Conservation (phyloP, 2,888 invertebrate species). For the Eubasilissa splendida region DNA sequence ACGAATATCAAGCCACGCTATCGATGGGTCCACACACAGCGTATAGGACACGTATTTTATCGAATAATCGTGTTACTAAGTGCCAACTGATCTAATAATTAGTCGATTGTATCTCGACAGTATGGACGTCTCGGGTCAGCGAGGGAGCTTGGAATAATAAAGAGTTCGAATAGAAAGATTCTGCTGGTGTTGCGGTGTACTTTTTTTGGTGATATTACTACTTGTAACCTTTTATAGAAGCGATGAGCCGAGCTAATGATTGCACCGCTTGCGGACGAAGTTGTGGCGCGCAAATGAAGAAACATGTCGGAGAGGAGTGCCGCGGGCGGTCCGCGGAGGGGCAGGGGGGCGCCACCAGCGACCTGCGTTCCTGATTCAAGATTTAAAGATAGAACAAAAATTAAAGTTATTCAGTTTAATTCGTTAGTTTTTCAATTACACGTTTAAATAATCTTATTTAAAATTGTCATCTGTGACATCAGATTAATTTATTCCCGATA, state of each 20-base stretch:
- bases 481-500: too few relatives aligned
- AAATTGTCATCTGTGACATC: too few relatives aligned
- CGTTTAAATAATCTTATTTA: too few relatives aligned
- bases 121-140: neutral
- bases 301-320: slow-evolving; percentile 49
- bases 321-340: slow-evolving; percentile 36
- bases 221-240: neutral
- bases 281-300: slow-evolving; percentile 53
- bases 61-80: neutral
- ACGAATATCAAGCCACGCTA: too few relatives aligned
- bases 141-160: neutral
- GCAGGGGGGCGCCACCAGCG: neutral
- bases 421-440: too few relatives aligned
- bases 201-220: neutral
- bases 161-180: neutral
- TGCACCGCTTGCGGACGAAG: slow-evolving; percentile 29
- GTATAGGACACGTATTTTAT: neutral
- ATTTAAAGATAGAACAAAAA: too few relatives aligned
- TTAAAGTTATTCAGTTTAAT: too few relatives aligned
- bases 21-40: too few relatives aligned
- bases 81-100: slow-evolving; percentile 20
- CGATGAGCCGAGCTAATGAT: neutral
- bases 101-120: neutral
- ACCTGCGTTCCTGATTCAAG: neutral
- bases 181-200: neutral